Conservation (phyloP, 2,113 vertebrate genomes). For the Mesitornis unicolor region DNA sequence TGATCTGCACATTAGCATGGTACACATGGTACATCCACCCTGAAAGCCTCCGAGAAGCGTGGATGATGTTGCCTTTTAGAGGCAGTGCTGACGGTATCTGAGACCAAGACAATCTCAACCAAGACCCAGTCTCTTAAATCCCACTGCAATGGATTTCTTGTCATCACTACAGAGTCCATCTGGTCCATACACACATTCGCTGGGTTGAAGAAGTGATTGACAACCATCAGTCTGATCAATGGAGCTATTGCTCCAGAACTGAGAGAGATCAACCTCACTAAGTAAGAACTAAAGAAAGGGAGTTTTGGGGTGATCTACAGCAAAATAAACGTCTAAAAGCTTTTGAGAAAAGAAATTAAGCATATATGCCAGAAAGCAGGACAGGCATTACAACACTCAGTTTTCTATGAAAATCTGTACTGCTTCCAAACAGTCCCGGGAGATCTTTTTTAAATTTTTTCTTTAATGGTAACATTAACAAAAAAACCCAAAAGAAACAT, state of each 20-base stretch:
- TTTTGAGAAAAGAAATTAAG: constrained; percentile 5
- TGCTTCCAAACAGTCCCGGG: background rate
- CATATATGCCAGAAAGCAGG: background rate
- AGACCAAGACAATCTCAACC: background rate
- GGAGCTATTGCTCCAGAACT: background rate
- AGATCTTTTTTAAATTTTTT: background rate
- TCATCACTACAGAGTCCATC: background rate
- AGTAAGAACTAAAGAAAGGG: background rate
- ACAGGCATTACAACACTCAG: constrained; percentile 4
- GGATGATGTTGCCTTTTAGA: background rate
- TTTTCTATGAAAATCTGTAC: constrained; percentile 15
- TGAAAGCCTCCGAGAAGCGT: background rate
- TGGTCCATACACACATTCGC: background rate
- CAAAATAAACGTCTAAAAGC: background rate
- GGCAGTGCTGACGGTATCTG: background rate
- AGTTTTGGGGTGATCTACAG: background rate
- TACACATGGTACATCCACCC: background rate
- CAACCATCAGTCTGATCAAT: background rate
- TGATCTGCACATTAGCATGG: no score
- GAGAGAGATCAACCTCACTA: background rate
- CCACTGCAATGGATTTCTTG: background rate
- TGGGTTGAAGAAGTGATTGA: background rate
- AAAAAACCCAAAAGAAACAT: background rate
- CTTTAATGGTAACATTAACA: constrained; percentile 26
- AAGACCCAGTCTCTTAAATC: background rate